A percentile compares a stretch with the other conserved stretches of the same genome.
Evolutionary conservation across 1,140 invertebrate genomes (phyloP).

Genomic region (Riptortus pedestris): DNA sequence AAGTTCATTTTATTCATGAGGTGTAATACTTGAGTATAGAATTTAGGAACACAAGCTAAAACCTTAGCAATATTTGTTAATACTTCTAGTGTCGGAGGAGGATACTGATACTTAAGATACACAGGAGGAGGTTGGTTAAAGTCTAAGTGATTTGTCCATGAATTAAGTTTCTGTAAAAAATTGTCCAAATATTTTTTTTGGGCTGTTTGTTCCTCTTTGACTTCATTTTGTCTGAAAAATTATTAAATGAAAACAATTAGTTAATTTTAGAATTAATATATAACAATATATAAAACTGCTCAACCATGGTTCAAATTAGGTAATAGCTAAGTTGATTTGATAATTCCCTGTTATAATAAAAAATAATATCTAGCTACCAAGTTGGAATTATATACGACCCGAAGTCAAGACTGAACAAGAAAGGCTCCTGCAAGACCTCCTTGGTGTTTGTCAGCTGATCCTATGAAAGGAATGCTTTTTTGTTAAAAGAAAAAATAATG

Average conservation of each 20-base stretch:
- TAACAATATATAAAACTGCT: too few relatives aligned
- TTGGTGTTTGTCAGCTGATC: too few relatives aligned
- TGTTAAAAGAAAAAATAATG: too few relatives aligned
- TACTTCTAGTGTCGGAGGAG: conserved; percentile 57
- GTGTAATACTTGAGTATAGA: conserved; percentile 78
- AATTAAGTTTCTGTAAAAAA: conserved; percentile 56
- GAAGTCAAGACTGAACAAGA: too few relatives aligned
- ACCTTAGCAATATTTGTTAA: conserved; percentile 68
- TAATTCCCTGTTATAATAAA: background rate
- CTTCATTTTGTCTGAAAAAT: conserved; percentile 16
- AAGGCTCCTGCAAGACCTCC: too few relatives aligned
- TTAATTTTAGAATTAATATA: background rate
- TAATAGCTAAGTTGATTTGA: background rate
- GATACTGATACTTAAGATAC: conserved; percentile 64
- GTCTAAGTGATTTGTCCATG: conserved; percentile 51
- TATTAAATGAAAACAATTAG: background rate
- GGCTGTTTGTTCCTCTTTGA: conserved; percentile 27
- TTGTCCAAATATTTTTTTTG: conserved; percentile 43
- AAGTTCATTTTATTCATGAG: conserved; percentile 94
- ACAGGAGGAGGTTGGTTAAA: conserved; percentile 61
- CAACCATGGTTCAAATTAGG: background rate
- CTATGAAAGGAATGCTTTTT: too few relatives aligned
- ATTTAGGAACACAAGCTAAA: conserved; percentile 59
- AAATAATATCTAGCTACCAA: background rate
- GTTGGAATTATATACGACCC: too few relatives aligned